Evolutionary conservation across 2,888 invertebrate species (phyloP).

Genomic region (Panzeria rudis): DNA sequence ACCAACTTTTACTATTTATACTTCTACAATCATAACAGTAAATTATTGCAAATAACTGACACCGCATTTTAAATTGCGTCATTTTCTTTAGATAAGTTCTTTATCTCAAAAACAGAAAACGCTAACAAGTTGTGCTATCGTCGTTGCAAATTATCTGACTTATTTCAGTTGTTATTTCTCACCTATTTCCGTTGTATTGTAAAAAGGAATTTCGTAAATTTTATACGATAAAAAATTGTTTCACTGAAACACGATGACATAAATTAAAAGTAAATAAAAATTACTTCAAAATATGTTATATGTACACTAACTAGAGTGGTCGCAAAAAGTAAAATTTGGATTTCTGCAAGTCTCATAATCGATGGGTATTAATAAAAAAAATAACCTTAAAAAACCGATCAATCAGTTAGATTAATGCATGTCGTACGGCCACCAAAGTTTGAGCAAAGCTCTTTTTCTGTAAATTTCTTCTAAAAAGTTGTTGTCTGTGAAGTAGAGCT

Average conservation of each 20-base stretch:
- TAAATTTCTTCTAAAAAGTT: too few species aligned
- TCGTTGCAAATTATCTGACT: neutral
- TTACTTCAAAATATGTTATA: constrained; percentile 15
- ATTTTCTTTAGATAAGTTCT: constrained; percentile 4
- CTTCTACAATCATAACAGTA: neutral
- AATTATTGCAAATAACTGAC: neutral
- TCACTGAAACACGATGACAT: too few species aligned
- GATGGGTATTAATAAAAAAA: too few species aligned
- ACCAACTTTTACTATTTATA: constrained; percentile 8
- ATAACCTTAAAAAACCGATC: too few species aligned
- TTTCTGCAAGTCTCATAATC: too few species aligned
- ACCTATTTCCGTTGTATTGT: constrained; percentile 59
- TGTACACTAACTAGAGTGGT: too few species aligned
- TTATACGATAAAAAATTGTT: too few species aligned
- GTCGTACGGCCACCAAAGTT: too few species aligned
- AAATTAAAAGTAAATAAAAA: constrained; percentile 42
- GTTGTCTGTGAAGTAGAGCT: too few species aligned
- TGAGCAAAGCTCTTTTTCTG: too few species aligned
- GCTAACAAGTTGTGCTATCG: constrained; percentile 11
- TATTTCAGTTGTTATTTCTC: constrained; percentile 11
- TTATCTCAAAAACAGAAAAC: constrained; percentile 9
- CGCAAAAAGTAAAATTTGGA: too few species aligned
- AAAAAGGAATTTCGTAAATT: constrained; percentile 37
- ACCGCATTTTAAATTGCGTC: constrained; percentile 11
- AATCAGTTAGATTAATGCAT: too few species aligned